Percentiles rank a stretch among this genome's conserved stretches.
Conservation (phyloP, 2,888 invertebrate species). For the Tenthredo amoena region DNA sequence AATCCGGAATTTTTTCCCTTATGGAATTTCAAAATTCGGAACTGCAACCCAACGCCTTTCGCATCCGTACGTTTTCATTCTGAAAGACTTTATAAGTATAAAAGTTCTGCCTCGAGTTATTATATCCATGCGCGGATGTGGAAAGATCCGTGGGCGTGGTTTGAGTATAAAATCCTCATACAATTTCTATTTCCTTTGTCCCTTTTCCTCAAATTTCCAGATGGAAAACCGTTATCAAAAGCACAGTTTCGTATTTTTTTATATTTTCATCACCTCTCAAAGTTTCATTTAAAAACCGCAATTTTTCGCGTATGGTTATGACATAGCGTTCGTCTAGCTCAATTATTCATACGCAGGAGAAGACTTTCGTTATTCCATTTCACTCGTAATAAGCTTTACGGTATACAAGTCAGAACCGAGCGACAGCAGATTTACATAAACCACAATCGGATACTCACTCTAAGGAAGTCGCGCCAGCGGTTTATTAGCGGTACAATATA, state of each 20-base stretch:
- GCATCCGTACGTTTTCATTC: no score
- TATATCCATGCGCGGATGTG: not conserved
- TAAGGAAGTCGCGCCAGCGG: not conserved
- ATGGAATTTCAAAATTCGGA: no score
- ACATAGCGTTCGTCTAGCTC: not conserved
- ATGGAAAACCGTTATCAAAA: no score
- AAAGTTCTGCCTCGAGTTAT: not conserved
- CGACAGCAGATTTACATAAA: not conserved
- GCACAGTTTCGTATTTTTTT: not conserved
- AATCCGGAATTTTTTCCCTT: no score
- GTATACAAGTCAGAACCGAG: not conserved
- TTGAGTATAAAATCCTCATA: not conserved
- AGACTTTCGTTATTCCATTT: not conserved
- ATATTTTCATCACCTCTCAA: not conserved
- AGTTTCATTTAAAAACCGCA: not conserved
- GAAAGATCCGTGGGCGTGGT: not conserved
- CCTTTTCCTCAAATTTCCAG: not conserved
- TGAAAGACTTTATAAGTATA: no score
- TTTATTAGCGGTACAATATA: not conserved
- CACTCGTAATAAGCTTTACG: not conserved
- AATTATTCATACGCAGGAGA: not conserved
- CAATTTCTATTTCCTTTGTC: not conserved
- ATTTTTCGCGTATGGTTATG: not conserved
- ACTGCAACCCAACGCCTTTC: no score
- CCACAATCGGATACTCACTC: slow-evolving; percentile 1